These are phyloP conservation scores for Polietes domitor DNA, from an alignment of 2,888 invertebrate genomes.

Conservation along the genomic window DNA sequence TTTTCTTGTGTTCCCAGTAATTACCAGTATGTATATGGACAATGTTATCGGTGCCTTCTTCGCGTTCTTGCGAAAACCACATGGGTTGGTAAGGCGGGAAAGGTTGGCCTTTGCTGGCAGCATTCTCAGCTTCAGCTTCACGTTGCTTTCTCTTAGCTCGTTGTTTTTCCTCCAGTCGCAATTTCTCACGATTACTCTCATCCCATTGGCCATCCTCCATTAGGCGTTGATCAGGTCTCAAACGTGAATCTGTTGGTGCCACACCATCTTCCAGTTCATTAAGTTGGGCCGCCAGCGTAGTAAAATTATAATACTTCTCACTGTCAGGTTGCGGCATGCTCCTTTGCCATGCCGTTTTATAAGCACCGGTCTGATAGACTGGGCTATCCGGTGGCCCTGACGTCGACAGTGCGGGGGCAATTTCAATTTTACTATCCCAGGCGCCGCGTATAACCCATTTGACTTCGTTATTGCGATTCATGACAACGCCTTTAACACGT, in stretches of 20 bases:
- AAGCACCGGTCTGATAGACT: conserved; percentile 95
- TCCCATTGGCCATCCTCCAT: conserved; percentile 98
- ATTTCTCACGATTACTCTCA: conserved; percentile 92
- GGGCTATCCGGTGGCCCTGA: conserved; percentile 88
- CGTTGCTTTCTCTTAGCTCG: conserved; percentile 88
- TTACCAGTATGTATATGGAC: conserved; percentile 91
- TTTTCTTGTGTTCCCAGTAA: conserved; percentile 96
- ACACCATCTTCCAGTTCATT: conserved; percentile 96
- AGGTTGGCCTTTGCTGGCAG: conserved; percentile 84
- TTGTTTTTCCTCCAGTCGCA: conserved; percentile 97
- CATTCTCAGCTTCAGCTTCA: conserved; percentile 90
- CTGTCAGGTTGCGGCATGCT: conserved; percentile 86
- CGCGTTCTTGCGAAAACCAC: conserved; percentile 94
- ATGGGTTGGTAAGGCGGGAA: conserved; percentile 89
- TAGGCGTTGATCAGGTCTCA: conserved; percentile 96
- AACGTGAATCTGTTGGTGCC: conserved; percentile 96
- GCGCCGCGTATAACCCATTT: conserved; percentile 91
- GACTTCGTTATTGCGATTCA: conserved; percentile 87
- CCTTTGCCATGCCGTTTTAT: conserved; percentile 93
- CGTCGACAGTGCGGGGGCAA: conserved; percentile 91
- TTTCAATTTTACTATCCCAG: conserved; percentile 98
- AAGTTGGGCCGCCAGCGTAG: conserved; percentile 95
- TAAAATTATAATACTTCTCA: conserved; percentile 95
- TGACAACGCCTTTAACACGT: conserved; percentile 91
- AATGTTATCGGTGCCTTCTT: conserved; percentile 85